These are phyloP conservation scores for Neomorphus geoffroyi DNA, from an alignment of 2,797 vertebrate genomes.

Conservation along the genomic window DNA sequence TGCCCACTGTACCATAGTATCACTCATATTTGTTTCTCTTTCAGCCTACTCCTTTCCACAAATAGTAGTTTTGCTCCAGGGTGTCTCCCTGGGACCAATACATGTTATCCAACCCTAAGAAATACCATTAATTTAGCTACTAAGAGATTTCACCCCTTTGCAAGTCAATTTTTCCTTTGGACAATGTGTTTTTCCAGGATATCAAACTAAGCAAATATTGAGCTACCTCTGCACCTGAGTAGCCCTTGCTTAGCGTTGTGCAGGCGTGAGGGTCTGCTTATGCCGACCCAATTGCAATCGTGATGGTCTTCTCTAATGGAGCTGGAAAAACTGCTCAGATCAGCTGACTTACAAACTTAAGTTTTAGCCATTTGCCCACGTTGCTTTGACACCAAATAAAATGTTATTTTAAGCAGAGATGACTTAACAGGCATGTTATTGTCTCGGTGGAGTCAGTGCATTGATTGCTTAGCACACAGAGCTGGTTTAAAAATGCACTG, in stretches of 20 bases:
- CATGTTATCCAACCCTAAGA: not conserved
- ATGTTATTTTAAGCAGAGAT: not conserved
- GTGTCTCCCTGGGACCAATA: not conserved
- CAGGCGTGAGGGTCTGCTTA: not conserved
- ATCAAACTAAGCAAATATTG: not conserved
- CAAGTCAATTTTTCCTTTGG: not conserved
- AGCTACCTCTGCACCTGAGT: accelerated
- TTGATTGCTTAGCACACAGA: not conserved
- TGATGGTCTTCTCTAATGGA: not conserved
- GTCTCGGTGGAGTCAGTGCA: not conserved
- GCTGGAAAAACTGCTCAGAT: not conserved
- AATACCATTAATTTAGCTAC: not conserved
- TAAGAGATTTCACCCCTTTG: not conserved
- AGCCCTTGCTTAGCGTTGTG: not conserved
- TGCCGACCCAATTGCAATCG: not conserved
- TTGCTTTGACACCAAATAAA: not conserved
- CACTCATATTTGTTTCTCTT: not conserved
- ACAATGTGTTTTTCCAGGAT: not conserved
- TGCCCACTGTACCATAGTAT: not conserved
- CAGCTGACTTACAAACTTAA: not conserved
- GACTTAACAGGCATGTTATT: not conserved
- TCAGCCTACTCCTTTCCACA: not conserved
- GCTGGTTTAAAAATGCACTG: not conserved
- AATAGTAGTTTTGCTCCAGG: not conserved
- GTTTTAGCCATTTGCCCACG: not conserved